Percentiles rank a stretch among this genome's conserved stretches.
phyloP scores from a whole-genome alignment of 2,113 vertebrate genomes.

The Neolamprologus longior region DNA sequence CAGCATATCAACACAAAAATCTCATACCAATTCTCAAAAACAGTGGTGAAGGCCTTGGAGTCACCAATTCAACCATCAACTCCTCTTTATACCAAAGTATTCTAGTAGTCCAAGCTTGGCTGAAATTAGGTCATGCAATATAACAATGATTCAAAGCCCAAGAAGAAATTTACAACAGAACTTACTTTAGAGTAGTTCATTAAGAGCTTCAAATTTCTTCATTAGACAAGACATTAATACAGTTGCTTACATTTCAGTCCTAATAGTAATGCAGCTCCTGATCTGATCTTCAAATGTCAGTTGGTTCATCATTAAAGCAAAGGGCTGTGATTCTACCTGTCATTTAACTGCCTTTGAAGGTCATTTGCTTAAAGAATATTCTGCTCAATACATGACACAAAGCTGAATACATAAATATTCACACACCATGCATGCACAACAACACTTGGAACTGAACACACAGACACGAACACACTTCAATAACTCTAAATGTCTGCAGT shows the following conservation, averaged over 20 bases:
- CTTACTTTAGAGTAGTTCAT: background rate
- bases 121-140: background rate
- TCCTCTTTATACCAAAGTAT: background rate
- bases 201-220: background rate
- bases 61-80: background rate
- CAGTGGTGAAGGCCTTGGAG: background rate
- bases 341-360: constrained; percentile 48
- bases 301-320: constrained; percentile 47
- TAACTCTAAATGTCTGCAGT: constrained; percentile 28
- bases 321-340: constrained; percentile 27
- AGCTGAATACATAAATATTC: background rate
- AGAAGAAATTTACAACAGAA: background rate
- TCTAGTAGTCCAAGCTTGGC: background rate
- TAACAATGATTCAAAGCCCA: background rate
- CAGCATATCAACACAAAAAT: background rate
- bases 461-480: background rate
- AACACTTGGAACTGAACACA: background rate
- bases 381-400: constrained; percentile 36
- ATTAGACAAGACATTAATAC: background rate
- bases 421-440: background rate
- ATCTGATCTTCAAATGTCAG: constrained; percentile 58
- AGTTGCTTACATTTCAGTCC: background rate
- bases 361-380: constrained; percentile 44
- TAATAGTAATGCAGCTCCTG: constrained; percentile 18
- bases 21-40: background rate